Conservation (phyloP, 1,140 invertebrate species). For the Hylaeus volcanicus region DNA sequence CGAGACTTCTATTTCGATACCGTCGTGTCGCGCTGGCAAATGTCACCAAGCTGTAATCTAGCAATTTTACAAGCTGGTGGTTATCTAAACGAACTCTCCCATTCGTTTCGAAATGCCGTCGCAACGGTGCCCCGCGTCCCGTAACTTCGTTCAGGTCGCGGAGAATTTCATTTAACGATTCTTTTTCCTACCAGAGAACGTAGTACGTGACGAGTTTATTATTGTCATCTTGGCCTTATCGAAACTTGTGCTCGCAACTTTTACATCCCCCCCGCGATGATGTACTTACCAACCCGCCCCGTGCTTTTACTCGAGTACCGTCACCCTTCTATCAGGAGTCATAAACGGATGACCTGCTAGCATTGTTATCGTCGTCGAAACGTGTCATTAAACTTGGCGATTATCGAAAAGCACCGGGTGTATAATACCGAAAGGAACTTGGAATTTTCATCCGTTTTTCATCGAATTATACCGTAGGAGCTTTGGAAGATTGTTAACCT, state of each 20-base stretch:
- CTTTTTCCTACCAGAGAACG: not conserved
- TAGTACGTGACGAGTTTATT: not conserved
- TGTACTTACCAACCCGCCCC: not conserved
- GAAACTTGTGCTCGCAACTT: not conserved
- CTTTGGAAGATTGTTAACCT: too few species aligned
- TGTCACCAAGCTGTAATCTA: not conserved
- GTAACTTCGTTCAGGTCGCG: not conserved
- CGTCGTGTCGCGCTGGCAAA: not conserved
- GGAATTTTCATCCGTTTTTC: too few species aligned
- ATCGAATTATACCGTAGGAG: too few species aligned
- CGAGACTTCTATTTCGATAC: not conserved
- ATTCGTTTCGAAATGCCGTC: not conserved
- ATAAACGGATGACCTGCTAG: not conserved
- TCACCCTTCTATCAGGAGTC: not conserved
- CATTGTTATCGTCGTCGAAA: not conserved
- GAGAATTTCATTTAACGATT: constrained; percentile 9
- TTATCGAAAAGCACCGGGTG: too few species aligned
- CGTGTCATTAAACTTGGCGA: not conserved
- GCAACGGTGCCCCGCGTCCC: not conserved
- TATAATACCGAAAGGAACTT: too few species aligned
- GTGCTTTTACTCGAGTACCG: too few species aligned
- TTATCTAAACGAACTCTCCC: constrained; percentile 3
- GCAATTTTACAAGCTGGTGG: constrained; percentile 2
- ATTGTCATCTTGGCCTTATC: constrained; percentile 20
- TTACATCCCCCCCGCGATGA: not conserved